These are phyloP conservation scores for Andrena haemorrhoa DNA, from an alignment of 2,888 invertebrate genomes.

Conservation along the genomic window DNA sequence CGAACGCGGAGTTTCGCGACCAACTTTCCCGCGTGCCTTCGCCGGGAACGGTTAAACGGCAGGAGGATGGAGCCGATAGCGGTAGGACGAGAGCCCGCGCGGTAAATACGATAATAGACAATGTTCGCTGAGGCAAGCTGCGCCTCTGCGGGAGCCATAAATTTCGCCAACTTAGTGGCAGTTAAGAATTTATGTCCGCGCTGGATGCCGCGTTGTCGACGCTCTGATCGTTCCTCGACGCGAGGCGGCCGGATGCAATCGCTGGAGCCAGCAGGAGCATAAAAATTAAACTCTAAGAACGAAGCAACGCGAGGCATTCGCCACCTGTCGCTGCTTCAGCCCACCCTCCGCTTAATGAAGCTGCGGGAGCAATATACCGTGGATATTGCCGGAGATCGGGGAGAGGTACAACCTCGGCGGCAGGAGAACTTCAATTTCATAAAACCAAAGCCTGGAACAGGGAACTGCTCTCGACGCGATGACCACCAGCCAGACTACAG, in stretches of 20 bases:
- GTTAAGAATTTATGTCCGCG: slow-evolving; percentile 59
- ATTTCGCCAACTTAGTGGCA: slow-evolving; percentile 59
- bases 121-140: slow-evolving; percentile 31
- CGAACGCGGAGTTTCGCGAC: slow-evolving; percentile 3
- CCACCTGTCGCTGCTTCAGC: background rate
- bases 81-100: slow-evolving; percentile 38
- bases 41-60: slow-evolving; percentile 39
- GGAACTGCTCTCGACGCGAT: no score
- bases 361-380: background rate
- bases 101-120: slow-evolving; percentile 66
- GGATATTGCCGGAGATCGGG: no score
- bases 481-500: background rate
- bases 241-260: background rate
- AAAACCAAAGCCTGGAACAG: no score
- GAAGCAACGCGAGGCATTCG: background rate
- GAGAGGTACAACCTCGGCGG: no score
- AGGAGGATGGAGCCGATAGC: slow-evolving; percentile 30
- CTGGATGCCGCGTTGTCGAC: slow-evolving; percentile 4
- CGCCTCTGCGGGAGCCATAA: slow-evolving; percentile 42
- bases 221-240: background rate
- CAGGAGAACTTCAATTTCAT: no score
- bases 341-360: background rate
- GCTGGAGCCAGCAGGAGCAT: background rate
- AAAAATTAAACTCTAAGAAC: slow-evolving; percentile 6
- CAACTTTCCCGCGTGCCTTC: slow-evolving; percentile 36